Evolutionary conservation across 2,888 invertebrate species (phyloP).

Genomic region (Cheilosia variabilis): DNA sequence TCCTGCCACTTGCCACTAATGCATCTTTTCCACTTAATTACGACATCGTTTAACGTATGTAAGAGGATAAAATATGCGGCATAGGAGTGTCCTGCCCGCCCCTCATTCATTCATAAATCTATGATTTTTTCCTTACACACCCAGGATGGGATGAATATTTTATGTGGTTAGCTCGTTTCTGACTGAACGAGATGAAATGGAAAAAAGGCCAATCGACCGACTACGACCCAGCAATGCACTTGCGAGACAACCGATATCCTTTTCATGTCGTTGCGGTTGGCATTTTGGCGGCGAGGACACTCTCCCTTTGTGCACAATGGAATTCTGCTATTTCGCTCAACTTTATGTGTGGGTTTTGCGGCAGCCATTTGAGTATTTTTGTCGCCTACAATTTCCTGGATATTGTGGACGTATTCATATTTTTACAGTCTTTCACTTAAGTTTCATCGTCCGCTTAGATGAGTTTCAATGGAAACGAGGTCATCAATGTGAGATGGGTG

Average conservation of each 20-base stretch:
- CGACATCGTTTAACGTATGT: conserved; percentile 75
- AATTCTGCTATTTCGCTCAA: conserved; percentile 24
- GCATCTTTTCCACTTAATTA: conserved; percentile 74
- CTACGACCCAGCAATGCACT: conserved; percentile 55
- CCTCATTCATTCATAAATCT: conserved; percentile 60
- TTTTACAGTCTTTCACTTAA: conserved; percentile 57
- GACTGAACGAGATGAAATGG: conserved; percentile 68
- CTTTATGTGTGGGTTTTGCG: conserved; percentile 39
- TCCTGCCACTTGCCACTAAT: conserved; percentile 55
- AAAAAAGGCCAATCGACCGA: conserved; percentile 71
- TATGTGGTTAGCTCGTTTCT: conserved; percentile 43
- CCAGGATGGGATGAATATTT: conserved; percentile 71
- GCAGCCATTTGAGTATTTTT: conserved; percentile 51
- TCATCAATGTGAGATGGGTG: conserved; percentile 48
- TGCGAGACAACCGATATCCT: conserved; percentile 48
- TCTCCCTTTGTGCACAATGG: conserved; percentile 12
- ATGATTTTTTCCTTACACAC: conserved; percentile 50
- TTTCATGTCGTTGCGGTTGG: conserved; percentile 54
- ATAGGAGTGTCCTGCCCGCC: conserved; percentile 17
- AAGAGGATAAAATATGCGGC: conserved; percentile 60
- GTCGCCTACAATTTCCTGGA: conserved; percentile 62
- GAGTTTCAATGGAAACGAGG: conserved; percentile 53
- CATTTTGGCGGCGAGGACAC: conserved; percentile 42
- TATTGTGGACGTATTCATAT: conserved; percentile 56
- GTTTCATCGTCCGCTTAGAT: conserved; percentile 23